Evolutionary conservation across 2,797 vertebrate genomes (phyloP).

Genomic region (Poeciliopsis paucimaculata): DNA sequence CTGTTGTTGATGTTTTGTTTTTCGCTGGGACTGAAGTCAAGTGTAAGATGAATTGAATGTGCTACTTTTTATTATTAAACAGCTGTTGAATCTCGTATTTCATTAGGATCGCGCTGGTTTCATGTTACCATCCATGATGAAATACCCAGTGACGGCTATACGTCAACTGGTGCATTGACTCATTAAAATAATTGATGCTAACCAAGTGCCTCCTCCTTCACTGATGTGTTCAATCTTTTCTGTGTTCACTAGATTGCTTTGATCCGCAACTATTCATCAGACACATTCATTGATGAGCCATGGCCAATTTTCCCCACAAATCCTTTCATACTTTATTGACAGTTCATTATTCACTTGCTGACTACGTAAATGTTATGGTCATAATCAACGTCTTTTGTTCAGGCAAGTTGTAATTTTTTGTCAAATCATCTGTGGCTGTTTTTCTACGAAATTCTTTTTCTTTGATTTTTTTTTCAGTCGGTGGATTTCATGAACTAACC

Average conservation of each 20-base stretch:
- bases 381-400: conserved; percentile 35
- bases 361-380: conserved; percentile 53
- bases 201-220: conserved; percentile 54
- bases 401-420: conserved; percentile 2
- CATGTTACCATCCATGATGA: conserved; percentile 56
- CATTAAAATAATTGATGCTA: conserved; percentile 71
- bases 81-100: conserved; percentile 47
- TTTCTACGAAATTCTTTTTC: background rate
- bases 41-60: conserved; percentile 29
- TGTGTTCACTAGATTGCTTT: conserved; percentile 47
- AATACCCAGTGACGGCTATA: conserved; percentile 55
- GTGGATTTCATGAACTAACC: background rate
- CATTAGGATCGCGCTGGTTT: conserved; percentile 48
- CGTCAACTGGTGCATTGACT: conserved; percentile 53
- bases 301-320: conserved; percentile 47
- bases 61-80: conserved; percentile 43
- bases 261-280: conserved; percentile 63
- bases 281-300: conserved; percentile 52
- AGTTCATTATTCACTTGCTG: conserved; percentile 50
- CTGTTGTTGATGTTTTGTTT: conserved; percentile 15
- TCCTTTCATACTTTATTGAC: conserved; percentile 53
- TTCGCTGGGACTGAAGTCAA: conserved; percentile 32
- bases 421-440: background rate
- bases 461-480: background rate
- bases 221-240: conserved; percentile 67